Evolutionary conservation across 2,797 vertebrate genomes (phyloP).

Genomic region (Pangasius djambal): DNA sequence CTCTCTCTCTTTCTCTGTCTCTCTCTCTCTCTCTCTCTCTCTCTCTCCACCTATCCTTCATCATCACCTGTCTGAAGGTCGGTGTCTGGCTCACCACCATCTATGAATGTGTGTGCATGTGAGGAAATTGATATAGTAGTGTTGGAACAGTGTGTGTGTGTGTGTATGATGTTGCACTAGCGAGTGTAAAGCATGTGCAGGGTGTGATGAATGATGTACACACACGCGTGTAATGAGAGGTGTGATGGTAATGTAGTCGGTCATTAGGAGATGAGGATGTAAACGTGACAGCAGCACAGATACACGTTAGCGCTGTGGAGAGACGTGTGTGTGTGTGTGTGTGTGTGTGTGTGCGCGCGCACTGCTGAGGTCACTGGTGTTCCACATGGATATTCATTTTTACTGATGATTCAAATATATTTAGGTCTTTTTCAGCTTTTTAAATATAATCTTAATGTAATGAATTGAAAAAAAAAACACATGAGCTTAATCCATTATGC

Average conservation of each 20-base stretch:
- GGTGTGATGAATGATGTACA: not conserved
- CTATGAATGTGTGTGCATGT: not conserved
- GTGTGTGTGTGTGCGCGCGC: not conserved
- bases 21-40: not conserved
- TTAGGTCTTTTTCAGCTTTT: not conserved
- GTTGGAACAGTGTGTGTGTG: not conserved
- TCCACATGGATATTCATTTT: not conserved
- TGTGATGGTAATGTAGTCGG: not conserved
- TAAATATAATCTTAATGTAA: not conserved
- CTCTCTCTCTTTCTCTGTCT: not conserved
- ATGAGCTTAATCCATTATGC: not conserved
- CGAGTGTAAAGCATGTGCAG: not conserved
- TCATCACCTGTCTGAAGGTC: constrained; percentile 18
- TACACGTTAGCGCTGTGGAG: not conserved
- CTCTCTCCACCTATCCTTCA: not conserved
- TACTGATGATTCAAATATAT: not conserved
- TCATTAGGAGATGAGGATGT: not conserved
- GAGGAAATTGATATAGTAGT: not conserved
- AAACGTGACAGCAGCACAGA: not conserved
- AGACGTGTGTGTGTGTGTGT: not conserved
- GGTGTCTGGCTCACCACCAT: not conserved
- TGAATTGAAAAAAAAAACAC: not conserved
- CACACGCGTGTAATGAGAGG: not conserved
- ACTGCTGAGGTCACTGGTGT: not conserved
- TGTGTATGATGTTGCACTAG: not conserved